Conservation (phyloP, 2,113 vertebrate genomes). For the Muntiacus muntjak region DNA sequence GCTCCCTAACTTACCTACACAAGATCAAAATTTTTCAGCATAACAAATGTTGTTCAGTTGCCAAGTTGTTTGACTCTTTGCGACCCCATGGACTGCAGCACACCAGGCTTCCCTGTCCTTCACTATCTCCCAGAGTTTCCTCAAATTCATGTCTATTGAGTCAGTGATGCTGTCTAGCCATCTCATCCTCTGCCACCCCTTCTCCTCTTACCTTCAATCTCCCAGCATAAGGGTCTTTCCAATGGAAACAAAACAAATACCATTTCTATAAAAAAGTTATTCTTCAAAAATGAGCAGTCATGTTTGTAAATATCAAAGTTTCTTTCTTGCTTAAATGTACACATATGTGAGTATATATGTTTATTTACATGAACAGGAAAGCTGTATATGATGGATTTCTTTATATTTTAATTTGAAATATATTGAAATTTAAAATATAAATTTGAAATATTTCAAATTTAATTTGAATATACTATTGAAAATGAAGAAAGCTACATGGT, state of each 20-base stretch:
- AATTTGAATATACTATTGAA: neutral
- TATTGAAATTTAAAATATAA: neutral
- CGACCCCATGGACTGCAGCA: neutral
- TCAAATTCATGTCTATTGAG: neutral
- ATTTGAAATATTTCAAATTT: neutral
- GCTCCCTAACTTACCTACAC: neutral
- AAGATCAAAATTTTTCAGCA: neutral
- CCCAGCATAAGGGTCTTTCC: neutral
- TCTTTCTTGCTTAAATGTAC: neutral
- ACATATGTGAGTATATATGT: neutral
- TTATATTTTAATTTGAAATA: constrained; percentile 20
- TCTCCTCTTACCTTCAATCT: neutral
- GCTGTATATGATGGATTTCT: neutral
- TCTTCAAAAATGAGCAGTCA: neutral
- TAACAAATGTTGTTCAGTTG: neutral
- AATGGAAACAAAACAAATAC: neutral
- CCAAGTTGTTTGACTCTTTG: neutral
- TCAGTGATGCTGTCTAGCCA: neutral
- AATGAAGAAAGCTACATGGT: neutral
- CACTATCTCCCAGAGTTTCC: neutral
- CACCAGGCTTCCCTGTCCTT: neutral
- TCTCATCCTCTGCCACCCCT: neutral
- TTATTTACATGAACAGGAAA: neutral
- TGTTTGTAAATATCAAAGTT: neutral
- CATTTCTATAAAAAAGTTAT: neutral